Conservation (phyloP, 2,888 invertebrate genomes). For the Andrena praecox region DNA sequence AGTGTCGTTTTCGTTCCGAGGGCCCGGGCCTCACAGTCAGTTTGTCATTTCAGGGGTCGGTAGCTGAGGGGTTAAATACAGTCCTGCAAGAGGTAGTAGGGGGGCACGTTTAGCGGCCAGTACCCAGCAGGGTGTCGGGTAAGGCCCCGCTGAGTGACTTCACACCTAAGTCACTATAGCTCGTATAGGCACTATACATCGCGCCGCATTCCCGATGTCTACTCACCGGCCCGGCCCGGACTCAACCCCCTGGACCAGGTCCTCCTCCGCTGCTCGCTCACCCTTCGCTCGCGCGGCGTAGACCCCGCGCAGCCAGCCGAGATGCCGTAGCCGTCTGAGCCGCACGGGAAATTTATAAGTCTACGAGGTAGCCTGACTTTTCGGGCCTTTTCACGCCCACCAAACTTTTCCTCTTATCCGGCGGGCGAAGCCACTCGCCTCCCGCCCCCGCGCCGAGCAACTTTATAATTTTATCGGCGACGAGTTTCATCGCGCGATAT, state of each 20-base stretch:
- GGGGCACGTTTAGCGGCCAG: too few species aligned
- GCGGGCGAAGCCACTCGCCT: slow-evolving; percentile 3
- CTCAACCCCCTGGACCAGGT: slow-evolving; percentile 7
- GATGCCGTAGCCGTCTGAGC: slow-evolving; percentile 48
- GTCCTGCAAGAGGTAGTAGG: too few species aligned
- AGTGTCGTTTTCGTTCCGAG: too few species aligned
- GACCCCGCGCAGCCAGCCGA: slow-evolving; percentile 27
- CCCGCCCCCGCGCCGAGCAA: slow-evolving; percentile 48
- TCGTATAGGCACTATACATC: too few species aligned
- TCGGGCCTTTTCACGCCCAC: slow-evolving; percentile 66
- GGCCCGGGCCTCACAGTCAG: too few species aligned
- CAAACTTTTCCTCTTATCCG: slow-evolving; percentile 63
- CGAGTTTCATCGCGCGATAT: slow-evolving; percentile 68
- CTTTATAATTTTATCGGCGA: slow-evolving; percentile 79
- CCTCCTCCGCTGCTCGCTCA: neutral
- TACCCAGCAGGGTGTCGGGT: too few species aligned
- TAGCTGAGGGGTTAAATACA: too few species aligned
- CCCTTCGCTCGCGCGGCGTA: neutral
- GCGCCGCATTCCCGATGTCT: slow-evolving; percentile 59
- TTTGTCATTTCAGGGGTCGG: too few species aligned
- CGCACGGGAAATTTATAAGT: slow-evolving; percentile 75
- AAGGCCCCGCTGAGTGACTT: too few species aligned
- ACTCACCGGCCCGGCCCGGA: slow-evolving; percentile 59
- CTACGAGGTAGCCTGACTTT: slow-evolving; percentile 65
- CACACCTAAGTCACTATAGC: too few species aligned